Percentiles rank a stretch among this genome's conserved stretches.
phyloP scores from a whole-genome alignment of 2,888 invertebrate species.

The Pyrgus malvae region DNA sequence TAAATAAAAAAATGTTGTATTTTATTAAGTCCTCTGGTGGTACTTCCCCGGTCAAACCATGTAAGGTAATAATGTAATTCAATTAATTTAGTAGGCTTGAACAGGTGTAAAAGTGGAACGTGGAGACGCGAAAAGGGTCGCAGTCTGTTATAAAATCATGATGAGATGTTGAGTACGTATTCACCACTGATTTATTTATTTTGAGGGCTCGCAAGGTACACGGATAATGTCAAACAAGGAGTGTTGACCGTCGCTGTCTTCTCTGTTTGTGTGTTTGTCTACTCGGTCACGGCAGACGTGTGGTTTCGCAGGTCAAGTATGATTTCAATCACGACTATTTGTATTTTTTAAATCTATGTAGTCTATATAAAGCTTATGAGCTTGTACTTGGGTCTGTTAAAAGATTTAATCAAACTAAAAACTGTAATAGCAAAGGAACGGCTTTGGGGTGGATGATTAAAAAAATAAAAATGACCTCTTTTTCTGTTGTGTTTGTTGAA shows the following conservation, averaged over 20 bases:
- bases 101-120: too few species aligned
- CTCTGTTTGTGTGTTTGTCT: constrained; percentile 58
- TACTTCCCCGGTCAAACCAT: too few species aligned
- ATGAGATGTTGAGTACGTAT: too few species aligned
- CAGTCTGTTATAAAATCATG: too few species aligned
- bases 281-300: constrained; percentile 74
- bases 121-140: too few species aligned
- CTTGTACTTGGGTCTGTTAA: background rate
- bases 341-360: constrained; percentile 40
- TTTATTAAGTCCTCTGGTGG: too few species aligned
- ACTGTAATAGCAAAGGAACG: background rate
- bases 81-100: too few species aligned
- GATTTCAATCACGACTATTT: constrained; percentile 55
- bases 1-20: too few species aligned
- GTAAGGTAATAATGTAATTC: too few species aligned
- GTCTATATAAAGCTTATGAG: background rate
- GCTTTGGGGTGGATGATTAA: too few species aligned
- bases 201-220: constrained; percentile 63
- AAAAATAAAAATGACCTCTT: too few species aligned
- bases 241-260: constrained; percentile 55
- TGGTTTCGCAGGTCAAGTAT: constrained; percentile 70
- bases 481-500: too few species aligned
- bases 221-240: constrained; percentile 63
- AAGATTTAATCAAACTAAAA: background rate
- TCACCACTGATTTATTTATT: constrained; percentile 38